Conservation (phyloP, 2,888 invertebrate species). For the Limnephilus rhombicus region DNA sequence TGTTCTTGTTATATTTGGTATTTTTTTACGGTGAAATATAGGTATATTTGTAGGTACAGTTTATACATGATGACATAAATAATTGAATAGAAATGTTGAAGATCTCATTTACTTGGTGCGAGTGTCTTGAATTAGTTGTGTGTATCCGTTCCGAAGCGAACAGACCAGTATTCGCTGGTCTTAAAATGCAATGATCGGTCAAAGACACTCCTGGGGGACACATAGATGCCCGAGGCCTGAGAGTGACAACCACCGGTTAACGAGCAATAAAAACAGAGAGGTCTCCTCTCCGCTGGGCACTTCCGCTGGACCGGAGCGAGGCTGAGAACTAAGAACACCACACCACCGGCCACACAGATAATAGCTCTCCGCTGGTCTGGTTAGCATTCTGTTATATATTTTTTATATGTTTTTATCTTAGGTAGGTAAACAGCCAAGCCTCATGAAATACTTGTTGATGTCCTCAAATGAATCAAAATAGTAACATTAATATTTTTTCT, state of each 20-base stretch:
- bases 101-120: no score
- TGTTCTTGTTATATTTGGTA: not conserved
- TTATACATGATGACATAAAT: no score
- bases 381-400: not conserved
- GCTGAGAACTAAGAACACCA: not conserved
- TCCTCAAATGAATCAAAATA: not conserved
- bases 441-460: not conserved
- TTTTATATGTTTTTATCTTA: not conserved
- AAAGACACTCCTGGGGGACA: not conserved
- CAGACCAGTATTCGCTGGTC: not conserved
- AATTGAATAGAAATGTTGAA: no score
- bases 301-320: conserved; percentile 43
- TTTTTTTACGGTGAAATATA: not conserved
- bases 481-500: not conserved
- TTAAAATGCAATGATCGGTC: not conserved
- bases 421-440: not conserved
- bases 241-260: not conserved
- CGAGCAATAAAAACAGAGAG: conserved; percentile 1
- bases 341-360: not conserved
- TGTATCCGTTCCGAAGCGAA: not conserved
- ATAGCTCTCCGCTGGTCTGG: not conserved
- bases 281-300: conserved; percentile 8
- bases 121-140: not conserved
- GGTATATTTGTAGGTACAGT: no score
- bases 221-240: not conserved